These are phyloP conservation scores for Ichneumoninae sp. DNA, from an alignment of 2,888 invertebrate genomes.

Conservation along the genomic window DNA sequence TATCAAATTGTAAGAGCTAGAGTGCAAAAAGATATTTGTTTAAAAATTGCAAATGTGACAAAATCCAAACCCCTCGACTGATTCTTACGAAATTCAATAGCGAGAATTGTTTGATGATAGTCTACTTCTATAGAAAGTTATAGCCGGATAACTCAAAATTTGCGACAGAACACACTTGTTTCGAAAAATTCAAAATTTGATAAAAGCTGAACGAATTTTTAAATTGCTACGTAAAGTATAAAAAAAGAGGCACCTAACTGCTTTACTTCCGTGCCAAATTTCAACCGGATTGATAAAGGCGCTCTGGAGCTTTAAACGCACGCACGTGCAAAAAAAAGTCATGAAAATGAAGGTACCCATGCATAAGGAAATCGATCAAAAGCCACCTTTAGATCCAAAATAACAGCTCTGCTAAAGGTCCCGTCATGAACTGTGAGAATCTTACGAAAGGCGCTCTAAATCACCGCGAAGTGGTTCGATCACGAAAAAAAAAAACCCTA, in stretches of 20 bases:
- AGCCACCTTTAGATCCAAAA: not conserved
- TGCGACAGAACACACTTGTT: too few species aligned
- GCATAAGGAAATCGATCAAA: not conserved
- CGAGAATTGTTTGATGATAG: too few species aligned
- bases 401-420: not conserved
- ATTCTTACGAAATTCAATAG: too few species aligned
- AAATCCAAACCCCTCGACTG: too few species aligned
- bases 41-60: too few species aligned
- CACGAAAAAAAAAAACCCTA: constrained; percentile 18
- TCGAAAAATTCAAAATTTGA: not conserved
- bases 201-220: not conserved
- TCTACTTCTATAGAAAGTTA: too few species aligned
- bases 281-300: not conserved
- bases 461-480: constrained; percentile 32
- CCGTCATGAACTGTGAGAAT: constrained; percentile 6
- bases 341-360: not conserved
- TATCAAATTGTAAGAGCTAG: too few species aligned
- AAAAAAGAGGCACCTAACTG: not conserved
- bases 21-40: too few species aligned
- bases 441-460: constrained; percentile 1
- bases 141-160: too few species aligned
- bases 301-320: not conserved
- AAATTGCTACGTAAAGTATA: not conserved
- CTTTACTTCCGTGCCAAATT: too few species aligned
- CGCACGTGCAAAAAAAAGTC: not conserved